Percentiles rank a stretch among this genome's conserved stretches.
Conservation (phyloP, 2,797 vertebrate species). For the Tokudaia muenninki region DNA sequence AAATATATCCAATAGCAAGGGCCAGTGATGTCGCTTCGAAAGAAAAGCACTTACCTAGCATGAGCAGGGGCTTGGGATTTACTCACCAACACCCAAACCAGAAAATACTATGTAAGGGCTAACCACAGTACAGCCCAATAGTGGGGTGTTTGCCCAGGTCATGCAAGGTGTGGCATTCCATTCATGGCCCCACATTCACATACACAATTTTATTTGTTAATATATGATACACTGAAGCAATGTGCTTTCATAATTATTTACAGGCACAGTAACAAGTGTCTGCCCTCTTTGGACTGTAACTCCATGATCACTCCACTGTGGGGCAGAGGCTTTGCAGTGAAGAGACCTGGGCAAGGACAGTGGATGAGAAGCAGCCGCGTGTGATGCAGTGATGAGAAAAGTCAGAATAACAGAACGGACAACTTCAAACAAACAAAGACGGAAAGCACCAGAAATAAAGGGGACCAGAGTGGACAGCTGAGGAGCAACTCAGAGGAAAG, state of each 20-base stretch:
- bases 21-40: background rate
- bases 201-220: too few relatives aligned
- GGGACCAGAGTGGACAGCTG: background rate
- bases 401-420: background rate
- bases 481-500: background rate
- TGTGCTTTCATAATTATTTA: background rate
- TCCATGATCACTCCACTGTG: background rate
- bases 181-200: background rate
- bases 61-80: background rate
- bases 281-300: background rate
- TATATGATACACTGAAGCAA: background rate
- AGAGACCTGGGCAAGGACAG: background rate
- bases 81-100: background rate
- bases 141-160: background rate
- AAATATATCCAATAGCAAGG: background rate
- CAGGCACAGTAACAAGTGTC: background rate
- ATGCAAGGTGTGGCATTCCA: background rate
- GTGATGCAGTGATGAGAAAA: background rate
- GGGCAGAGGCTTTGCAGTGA: background rate
- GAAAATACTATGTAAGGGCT: background rate
- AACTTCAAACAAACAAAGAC: background rate
- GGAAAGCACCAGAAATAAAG: background rate
- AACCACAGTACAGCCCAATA: background rate
- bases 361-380: background rate
- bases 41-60: background rate